Evolutionary conservation across 2,113 vertebrate genomes (phyloP), one percentile per base, ranked within the genome.

Genomic region (Gracilinanus agilis): DNA sequence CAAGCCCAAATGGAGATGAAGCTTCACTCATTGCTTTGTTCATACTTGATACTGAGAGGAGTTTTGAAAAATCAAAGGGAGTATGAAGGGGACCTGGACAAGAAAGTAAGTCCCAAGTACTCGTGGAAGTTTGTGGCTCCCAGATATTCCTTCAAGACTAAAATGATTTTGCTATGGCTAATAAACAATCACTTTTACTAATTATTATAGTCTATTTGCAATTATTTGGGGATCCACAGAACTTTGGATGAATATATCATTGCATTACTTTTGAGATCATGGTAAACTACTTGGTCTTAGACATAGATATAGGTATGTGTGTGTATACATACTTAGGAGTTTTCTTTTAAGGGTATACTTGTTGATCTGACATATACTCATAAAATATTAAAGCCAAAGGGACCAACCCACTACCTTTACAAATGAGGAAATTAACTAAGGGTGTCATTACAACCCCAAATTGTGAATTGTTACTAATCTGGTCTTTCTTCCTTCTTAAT

Each of bases 51-150:
- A 95, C 95, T 96, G 94, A 95, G 89, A 61, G 93, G 93, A 95
- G 95, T 96, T 97, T 97, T 98, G 97, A 97, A 97, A n/a, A 97
- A 96, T 97, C 97, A 98, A 97, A 97, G 96, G 97, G 96, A 97
- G 97, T 96, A 97, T 95, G 96, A 97, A 97, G 96, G 91, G 94
- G 97, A 96, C 96, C 88, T 97, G 89, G 95, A 61, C 91, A 8
- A 93, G 94, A 97, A 97, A 97, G 89, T 53, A 92, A 91, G 24
- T 55, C 93, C 90, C 83, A 92, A 96, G 96, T 92, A 92, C 0
- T 97, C 97, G 97, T 97, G 96, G 95, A 97, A 97, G 90, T 94
- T 5, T 95, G 55, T 92, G 90, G 55, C 95, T 96, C 93, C 94
- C 95, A 93, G 67, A 55, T 97, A 96, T 96, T 94, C 56, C n/a